These are phyloP conservation scores for Acrocyrtus sp. DNA, from an alignment of 2,888 invertebrate species.

Conservation along the genomic window DNA sequence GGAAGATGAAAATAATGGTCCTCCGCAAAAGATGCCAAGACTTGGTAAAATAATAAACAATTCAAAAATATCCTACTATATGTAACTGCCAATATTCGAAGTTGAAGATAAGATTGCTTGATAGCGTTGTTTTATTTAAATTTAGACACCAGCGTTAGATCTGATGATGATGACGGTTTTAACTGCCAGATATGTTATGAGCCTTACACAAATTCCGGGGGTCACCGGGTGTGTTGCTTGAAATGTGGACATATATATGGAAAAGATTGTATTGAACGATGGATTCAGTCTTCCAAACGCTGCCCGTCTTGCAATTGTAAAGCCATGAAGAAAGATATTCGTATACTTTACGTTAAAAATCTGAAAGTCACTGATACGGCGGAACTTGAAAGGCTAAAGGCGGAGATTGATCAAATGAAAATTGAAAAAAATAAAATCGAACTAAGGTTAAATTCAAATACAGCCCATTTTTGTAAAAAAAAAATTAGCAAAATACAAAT, in stretches of 20 bases:
- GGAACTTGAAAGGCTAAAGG: slow-evolving; percentile 75
- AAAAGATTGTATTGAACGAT: slow-evolving; percentile 78
- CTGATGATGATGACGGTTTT: slow-evolving; percentile 74
- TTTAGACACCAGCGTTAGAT: slow-evolving; percentile 11
- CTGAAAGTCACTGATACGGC: slow-evolving; percentile 81
- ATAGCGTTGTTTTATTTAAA: background rate
- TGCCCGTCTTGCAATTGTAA: slow-evolving; percentile 91
- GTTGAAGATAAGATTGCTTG: too few species aligned
- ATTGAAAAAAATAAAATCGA: slow-evolving; percentile 72
- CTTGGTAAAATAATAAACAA: slow-evolving; percentile 19
- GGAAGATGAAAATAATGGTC: slow-evolving; percentile 8
- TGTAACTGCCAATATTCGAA: too few species aligned
- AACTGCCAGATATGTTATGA: slow-evolving; percentile 91
- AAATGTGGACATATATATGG: slow-evolving; percentile 96
- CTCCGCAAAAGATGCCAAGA: slow-evolving; percentile 22
- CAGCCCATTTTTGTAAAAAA: slow-evolving; percentile 66
- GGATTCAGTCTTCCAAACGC: slow-evolving; percentile 74
- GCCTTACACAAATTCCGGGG: slow-evolving; percentile 85
- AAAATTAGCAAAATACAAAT: background rate
- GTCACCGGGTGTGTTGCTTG: slow-evolving; percentile 85
- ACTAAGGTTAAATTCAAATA: slow-evolving; percentile 70
- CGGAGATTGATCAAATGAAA: slow-evolving; percentile 71
- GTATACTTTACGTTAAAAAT: slow-evolving; percentile 82
- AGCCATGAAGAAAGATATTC: slow-evolving; percentile 76
- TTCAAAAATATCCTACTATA: background rate